A percentile compares a stretch with the other conserved stretches of the same genome.
Evolutionary conservation across 1,140 invertebrate species (phyloP).

Genomic region (Lineus longissimus): DNA sequence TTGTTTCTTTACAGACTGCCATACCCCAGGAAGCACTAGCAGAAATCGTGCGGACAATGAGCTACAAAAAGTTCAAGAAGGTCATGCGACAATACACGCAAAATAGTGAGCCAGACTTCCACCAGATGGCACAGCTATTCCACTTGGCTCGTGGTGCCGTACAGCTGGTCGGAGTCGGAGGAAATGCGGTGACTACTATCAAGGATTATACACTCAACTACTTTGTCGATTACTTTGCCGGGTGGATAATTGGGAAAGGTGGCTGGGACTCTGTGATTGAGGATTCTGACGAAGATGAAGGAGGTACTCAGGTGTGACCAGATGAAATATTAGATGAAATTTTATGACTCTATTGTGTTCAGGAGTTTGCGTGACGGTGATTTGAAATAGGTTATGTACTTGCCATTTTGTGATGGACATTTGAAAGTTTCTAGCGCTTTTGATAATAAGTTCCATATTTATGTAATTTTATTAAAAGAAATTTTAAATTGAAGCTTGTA

Average conservation of each 20-base stretch:
- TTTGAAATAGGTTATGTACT: no score
- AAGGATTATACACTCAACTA: slow-evolving; percentile 42
- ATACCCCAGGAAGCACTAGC: slow-evolving; percentile 15
- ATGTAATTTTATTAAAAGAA: no score
- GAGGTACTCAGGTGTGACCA: no score
- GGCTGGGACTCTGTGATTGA: slow-evolving; percentile 31
- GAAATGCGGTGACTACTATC: slow-evolving; percentile 26
- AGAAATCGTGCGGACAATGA: slow-evolving; percentile 26
- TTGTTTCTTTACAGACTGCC: neutral
- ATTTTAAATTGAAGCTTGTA: no score
- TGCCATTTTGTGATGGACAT: no score
- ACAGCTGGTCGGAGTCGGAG: slow-evolving; percentile 32
- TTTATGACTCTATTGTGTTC: no score
- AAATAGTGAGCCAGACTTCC: slow-evolving; percentile 27
- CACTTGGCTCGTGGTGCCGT: slow-evolving; percentile 36
- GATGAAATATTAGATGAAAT: no score
- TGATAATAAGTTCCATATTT: no score
- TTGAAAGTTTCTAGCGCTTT: no score
- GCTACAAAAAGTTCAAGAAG: slow-evolving; percentile 35
- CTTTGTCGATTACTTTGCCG: slow-evolving; percentile 39
- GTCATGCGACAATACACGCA: slow-evolving; percentile 27
- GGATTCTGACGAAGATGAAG: no score
- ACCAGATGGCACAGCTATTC: slow-evolving; percentile 40
- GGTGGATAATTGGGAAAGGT: slow-evolving; percentile 43
- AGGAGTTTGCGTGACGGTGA: no score